phyloP scores from a whole-genome alignment of 2,797 vertebrate species.

The Chloroceryle amazona region DNA sequence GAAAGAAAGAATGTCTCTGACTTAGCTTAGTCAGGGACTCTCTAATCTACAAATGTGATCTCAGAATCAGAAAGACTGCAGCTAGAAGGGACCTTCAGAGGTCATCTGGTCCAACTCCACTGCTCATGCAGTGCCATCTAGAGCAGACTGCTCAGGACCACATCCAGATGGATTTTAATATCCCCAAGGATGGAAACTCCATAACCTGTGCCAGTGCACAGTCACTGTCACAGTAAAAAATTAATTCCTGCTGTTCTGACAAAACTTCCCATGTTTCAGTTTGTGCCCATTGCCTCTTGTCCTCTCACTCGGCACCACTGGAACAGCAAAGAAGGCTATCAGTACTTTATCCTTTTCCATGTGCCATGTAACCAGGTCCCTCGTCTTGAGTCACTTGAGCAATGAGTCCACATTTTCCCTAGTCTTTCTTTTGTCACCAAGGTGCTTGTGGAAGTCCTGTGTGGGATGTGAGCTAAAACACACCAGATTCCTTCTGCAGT shows the following conservation, averaged over 20 bases:
- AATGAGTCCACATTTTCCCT: neutral
- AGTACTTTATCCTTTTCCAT: neutral
- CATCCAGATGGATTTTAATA: neutral
- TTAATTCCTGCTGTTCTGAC: neutral
- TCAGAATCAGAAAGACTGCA: neutral
- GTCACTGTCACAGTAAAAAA: neutral
- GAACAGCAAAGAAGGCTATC: neutral
- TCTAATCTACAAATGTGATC: neutral
- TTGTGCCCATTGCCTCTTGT: neutral
- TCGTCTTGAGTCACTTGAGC: neutral
- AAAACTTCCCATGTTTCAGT: neutral
- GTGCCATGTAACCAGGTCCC: too few relatives aligned
- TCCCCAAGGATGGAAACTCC: neutral
- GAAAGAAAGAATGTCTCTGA: neutral
- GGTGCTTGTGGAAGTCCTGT: neutral
- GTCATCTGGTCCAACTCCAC: neutral
- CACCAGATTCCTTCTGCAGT: neutral
- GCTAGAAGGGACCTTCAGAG: neutral
- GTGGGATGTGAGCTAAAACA: neutral
- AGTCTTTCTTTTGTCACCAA: neutral
- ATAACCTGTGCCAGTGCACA: neutral
- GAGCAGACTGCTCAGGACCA: neutral
- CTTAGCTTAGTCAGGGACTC: neutral
- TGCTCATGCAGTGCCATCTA: neutral
- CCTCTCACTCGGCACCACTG: neutral